These are phyloP conservation scores for Gulo gulo DNA, from an alignment of 2,113 vertebrate genomes.

Conservation along the genomic window DNA sequence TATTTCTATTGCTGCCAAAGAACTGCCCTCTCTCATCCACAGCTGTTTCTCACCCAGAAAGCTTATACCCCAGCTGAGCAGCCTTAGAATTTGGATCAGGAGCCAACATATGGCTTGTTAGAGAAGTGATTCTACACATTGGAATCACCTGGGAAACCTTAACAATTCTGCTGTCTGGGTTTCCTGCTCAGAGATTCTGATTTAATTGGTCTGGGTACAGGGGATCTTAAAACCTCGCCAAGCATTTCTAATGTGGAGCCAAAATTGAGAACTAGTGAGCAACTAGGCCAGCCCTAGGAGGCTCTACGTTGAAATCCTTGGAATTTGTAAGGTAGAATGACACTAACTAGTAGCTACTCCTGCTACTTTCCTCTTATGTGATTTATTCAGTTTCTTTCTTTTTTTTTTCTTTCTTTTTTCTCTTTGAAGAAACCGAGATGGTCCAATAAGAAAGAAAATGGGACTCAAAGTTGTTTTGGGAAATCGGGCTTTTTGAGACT, in stretches of 20 bases:
- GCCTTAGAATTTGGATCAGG: background rate
- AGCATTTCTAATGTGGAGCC: background rate
- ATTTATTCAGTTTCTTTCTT: background rate
- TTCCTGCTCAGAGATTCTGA: background rate
- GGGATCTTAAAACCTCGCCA: background rate
- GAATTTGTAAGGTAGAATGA: background rate
- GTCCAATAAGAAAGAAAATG: background rate
- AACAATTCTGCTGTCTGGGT: background rate
- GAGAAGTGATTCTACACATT: background rate
- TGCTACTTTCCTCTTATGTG: background rate
- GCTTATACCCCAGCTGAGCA: background rate
- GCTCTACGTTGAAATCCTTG: background rate
- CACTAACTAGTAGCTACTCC: background rate
- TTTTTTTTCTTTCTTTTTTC: background rate
- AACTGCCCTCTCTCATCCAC: background rate
- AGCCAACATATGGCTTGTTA: background rate
- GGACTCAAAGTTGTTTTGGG: background rate
- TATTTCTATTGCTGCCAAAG: background rate
- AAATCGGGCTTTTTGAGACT: background rate
- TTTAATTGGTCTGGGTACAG: background rate
- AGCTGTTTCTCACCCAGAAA: background rate
- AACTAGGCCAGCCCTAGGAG: background rate
- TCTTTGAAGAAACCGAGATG: background rate
- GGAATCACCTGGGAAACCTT: background rate
- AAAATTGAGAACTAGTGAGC: background rate